These are phyloP conservation scores for Rhinogobius similis DNA, from an alignment of 2,113 vertebrate species.

Conservation along the genomic window DNA sequence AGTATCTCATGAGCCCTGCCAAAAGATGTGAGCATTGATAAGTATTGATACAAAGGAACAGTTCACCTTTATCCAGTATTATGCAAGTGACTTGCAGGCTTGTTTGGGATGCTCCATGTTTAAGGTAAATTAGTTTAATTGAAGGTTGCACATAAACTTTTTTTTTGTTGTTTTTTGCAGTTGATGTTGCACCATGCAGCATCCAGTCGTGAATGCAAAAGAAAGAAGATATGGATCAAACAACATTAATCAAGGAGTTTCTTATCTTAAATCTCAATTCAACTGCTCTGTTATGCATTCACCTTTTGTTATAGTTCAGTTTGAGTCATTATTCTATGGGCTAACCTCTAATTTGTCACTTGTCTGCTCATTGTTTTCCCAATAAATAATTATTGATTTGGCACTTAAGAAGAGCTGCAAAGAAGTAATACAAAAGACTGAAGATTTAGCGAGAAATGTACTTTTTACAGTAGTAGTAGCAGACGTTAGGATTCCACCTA, in stretches of 20 bases:
- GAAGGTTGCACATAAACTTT: too few relatives aligned
- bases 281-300: background rate
- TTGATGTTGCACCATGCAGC: too few relatives aligned
- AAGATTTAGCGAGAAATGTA: background rate
- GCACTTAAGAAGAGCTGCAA: background rate
- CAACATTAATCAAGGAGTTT: too few relatives aligned
- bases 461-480: background rate
- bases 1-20: conserved; percentile 21
- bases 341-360: background rate
- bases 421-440: background rate
- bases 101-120: too few relatives aligned
- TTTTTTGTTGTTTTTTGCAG: too few relatives aligned
- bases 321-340: background rate
- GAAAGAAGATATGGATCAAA: too few relatives aligned
- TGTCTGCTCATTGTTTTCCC: background rate
- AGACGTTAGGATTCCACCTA: background rate
- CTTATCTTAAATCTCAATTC: too few relatives aligned
- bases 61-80: background rate
- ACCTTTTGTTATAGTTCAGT: background rate
- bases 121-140: too few relatives aligned
- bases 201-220: too few relatives aligned
- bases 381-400: background rate
- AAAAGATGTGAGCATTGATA: conserved; percentile 1
- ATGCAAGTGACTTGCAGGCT: background rate
- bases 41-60: background rate